Base-by-base conservation (phyloP, 2,888 invertebrate genomes). In the Macropis europaea region DNA sequence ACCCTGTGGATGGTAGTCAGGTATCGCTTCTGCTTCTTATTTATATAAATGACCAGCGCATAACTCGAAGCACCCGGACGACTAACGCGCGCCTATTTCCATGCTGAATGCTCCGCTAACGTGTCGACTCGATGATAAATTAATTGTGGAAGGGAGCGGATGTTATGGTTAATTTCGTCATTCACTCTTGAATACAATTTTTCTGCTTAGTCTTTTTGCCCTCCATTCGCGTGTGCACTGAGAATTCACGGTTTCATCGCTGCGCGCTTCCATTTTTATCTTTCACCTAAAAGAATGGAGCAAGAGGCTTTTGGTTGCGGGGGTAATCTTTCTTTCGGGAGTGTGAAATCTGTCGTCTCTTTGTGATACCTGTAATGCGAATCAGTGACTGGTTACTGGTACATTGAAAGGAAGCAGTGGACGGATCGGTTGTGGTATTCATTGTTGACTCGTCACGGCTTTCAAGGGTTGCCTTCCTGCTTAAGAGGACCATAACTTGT, bases 21-120 rank as follows among this genome's bases (percentile, higher is more conserved):
- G 88, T 89, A 89, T 89, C 89, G 87, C 84, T 88, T 87, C 83
- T 82, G 82, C 84, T 82, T 88, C 90, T 89, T 90, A 89, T 90
- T 90, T 89, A 89, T 89, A 90, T 89, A 89, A 90, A 89, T 90
- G 90, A 90, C 89, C 85, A 89, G 89, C 89, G 89, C 88, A 89
- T 88, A 85, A 85, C 86, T 86, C 71, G 67, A 47, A 64, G 73
- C 73, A 72, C 62, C 68, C 75, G 73, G 68, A 67, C 53, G 71
- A 76, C 76, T 77, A 76, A 79, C 73, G 77, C 80, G 63, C 54
- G 79, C 66, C 70, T 73, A 68, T 74, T 75, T 77, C 63, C 69
- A 63, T 53, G 42, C 28, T 73, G 68, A 52, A 71, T 67, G 50
- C 66, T 28, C 52, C 36, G 70, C 56, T 67, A 60, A 68, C 79